A percentile compares a stretch with the other conserved stretches of the same genome.
Evolutionary conservation across 2,888 invertebrate genomes (phyloP).

Genomic region (Epistrophe grossulariae): DNA sequence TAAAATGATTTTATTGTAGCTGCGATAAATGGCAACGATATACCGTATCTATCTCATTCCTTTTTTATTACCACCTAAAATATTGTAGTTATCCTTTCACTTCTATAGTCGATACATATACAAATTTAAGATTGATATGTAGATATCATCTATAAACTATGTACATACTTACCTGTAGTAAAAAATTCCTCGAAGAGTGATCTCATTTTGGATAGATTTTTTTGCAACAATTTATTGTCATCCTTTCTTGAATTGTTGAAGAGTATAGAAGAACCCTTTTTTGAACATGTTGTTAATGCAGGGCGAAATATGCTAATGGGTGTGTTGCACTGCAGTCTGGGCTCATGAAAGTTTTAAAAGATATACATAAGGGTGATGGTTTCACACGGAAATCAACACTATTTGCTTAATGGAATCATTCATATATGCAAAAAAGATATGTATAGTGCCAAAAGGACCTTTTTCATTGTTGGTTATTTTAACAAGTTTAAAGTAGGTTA

Average conservation of each 20-base stretch:
- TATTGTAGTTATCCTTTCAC: background rate
- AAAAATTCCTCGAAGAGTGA: constrained; percentile 41
- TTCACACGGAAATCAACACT: constrained; percentile 70
- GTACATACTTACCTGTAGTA: background rate
- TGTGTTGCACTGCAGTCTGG: background rate
- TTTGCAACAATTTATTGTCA: constrained; percentile 58
- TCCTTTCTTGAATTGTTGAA: background rate
- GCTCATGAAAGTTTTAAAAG: background rate
- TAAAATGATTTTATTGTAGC: constrained; percentile 11
- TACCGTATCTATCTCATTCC: constrained; percentile 45
- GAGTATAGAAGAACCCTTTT: constrained; percentile 57
- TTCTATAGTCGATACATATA: background rate
- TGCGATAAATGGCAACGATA: background rate
- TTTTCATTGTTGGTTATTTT: constrained; percentile 1
- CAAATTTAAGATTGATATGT: constrained; percentile 46
- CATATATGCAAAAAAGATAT: constrained; percentile 54
- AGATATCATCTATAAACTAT: constrained; percentile 14
- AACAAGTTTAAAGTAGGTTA: constrained; percentile 25
- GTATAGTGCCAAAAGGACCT: constrained; percentile 6
- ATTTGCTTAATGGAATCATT: constrained; percentile 69
- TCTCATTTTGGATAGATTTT: constrained; percentile 30
- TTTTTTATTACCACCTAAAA: background rate
- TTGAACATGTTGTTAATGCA: constrained; percentile 42
- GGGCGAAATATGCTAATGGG: constrained; percentile 69
- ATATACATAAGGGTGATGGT: constrained; percentile 55